Base-by-base conservation (phyloP, 2,888 invertebrate species). In the Eutolmus rufibarbis region DNA sequence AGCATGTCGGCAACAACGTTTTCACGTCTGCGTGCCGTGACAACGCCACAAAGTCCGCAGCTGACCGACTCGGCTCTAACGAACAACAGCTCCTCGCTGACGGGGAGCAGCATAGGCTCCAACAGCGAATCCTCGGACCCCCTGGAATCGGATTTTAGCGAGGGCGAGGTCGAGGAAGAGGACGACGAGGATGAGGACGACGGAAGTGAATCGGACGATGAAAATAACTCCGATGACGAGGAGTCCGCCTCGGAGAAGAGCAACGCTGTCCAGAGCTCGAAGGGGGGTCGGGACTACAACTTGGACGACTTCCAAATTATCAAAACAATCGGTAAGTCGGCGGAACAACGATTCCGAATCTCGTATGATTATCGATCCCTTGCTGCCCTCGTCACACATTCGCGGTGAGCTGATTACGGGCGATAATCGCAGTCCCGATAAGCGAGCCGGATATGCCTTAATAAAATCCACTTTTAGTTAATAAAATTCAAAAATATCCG, bases 291-390 rank as follows among this genome's bases (percentile, higher is more conserved):
- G 89, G 95, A 95, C 90, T 95, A 95, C 90, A 94, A 95, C 91
- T 93, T 97, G 90, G 97, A 97, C 89, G 97, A 97, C 91, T 95
- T 97, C 90, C 96, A 97, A 92, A 96, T 97, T 90, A 95, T 97
- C 90, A 97, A 97, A 94, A 97, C 97, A 88, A 97, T 97, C 89
- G 97, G 97, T 97, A 92, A 96, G 96, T 94, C 12, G 66, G 19
- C 66, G 28, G 28, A 66, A 66, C 57, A 66, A 51, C 19, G 23
- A 23, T 66, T 66, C n/a, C 3, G 66, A 23, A 28, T 66, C 28
- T 2, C 23, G 7, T 28, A 66, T 28, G 12, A 23, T 66, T 66
- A 28, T 66, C 23, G 66, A 66, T 66, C 28, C 19, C 23, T 7
- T 19, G 19, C 43, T 19, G 66, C 66, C 66, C 66, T 66, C 19